A percentile compares a stretch with the other conserved stretches of the same genome.
Conservation (phyloP, 2,888 invertebrate species). For the Notodonta dromedarius region DNA sequence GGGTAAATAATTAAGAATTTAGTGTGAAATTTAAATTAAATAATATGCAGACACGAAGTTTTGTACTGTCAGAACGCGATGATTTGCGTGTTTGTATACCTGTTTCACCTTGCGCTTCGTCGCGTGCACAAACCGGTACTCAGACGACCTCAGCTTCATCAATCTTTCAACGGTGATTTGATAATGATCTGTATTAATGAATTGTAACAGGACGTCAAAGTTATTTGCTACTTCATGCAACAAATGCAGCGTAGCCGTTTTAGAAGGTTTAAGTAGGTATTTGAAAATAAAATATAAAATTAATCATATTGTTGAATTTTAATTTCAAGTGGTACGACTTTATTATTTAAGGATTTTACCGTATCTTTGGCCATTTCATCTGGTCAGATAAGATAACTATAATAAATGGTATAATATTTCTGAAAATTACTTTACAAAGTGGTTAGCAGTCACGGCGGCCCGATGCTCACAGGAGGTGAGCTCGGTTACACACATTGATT, state of each 20-base stretch:
- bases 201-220: slow-evolving; percentile 45
- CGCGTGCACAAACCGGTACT: slow-evolving; percentile 57
- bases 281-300: no score
- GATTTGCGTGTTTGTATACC: slow-evolving; percentile 42
- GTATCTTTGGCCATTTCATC: no score
- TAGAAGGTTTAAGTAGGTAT: no score
- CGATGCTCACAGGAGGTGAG: slow-evolving; percentile 41
- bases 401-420: no score
- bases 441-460: slow-evolving; percentile 51
- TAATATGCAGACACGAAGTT: not conserved
- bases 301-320: no score
- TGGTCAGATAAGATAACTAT: no score
- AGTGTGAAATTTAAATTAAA: no score
- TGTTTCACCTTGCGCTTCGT: slow-evolving; percentile 34
- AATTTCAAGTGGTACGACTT: no score
- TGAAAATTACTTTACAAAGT: slow-evolving; percentile 58
- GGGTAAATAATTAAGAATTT: not conserved
- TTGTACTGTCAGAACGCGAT: slow-evolving; percentile 38
- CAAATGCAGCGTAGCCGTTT: not conserved
- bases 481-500: slow-evolving; percentile 63
- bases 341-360: no score
- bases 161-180: slow-evolving; percentile 54
- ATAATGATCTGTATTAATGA: slow-evolving; percentile 56
- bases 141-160: slow-evolving; percentile 45
- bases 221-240: slow-evolving; percentile 40